phyloP scores from a whole-genome alignment of 2,797 vertebrate genomes.

The Danio albolineatus region DNA sequence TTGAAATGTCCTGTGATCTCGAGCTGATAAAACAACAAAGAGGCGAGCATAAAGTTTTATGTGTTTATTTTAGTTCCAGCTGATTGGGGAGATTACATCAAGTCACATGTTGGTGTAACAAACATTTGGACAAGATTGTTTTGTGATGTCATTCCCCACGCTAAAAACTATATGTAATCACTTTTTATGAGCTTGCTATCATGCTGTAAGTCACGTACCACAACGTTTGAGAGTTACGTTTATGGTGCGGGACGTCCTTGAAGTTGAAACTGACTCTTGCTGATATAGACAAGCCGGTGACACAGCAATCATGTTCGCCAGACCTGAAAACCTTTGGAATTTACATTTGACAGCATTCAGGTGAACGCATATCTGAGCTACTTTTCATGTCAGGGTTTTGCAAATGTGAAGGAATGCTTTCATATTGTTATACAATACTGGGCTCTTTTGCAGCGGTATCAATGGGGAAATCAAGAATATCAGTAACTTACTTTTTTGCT shows the following conservation, averaged over 20 bases:
- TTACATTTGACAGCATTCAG: constrained; percentile 2
- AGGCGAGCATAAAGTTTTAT: neutral
- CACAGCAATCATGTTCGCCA: constrained; percentile 6
- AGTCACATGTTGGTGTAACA: constrained; percentile 15
- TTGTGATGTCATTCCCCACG: constrained; percentile 44
- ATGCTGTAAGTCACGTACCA: constrained; percentile 54
- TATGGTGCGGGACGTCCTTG: constrained; percentile 55
- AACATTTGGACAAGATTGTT: constrained; percentile 16
- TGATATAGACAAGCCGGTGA: constrained; percentile 42
- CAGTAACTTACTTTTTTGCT: neutral
- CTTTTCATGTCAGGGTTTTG: neutral
- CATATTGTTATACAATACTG: neutral
- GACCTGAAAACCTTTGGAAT: constrained; percentile 44
- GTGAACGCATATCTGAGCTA: neutral
- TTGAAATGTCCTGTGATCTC: neutral
- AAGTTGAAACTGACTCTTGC: constrained; percentile 39
- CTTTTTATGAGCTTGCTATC: constrained; percentile 54
- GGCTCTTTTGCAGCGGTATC: neutral
- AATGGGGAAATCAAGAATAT: neutral
- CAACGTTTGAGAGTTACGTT: constrained; percentile 27
- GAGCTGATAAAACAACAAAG: neutral
- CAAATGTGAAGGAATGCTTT: neutral
- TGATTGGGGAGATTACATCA: constrained; percentile 22
- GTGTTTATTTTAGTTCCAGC: neutral
- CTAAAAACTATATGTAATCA: constrained; percentile 51